phyloP scores from a whole-genome alignment of 2,113 vertebrate genomes.

The Corythaeola cristata region DNA sequence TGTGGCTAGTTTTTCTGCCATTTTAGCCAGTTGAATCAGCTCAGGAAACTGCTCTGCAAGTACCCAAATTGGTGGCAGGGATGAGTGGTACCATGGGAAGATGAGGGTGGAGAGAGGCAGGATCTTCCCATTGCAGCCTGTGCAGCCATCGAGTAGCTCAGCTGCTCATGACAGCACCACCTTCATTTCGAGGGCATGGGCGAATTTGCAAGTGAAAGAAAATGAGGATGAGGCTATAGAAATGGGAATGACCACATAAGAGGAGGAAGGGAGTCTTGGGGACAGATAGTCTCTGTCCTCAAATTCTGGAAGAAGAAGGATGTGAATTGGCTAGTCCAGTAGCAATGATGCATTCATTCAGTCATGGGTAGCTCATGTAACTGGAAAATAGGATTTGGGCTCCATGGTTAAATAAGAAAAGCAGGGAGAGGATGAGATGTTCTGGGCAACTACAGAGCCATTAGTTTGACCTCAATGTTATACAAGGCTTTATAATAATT shows the following conservation, averaged over 20 bases:
- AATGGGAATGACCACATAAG: neutral
- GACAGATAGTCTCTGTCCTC: slow-evolving; percentile 36
- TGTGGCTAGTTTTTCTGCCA: neutral
- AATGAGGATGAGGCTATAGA: slow-evolving; percentile 5
- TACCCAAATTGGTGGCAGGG: neutral
- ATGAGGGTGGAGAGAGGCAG: neutral
- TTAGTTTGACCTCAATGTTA: neutral
- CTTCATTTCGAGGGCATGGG: neutral
- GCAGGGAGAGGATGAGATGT: neutral
- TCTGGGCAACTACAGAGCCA: neutral
- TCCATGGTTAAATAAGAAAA: neutral
- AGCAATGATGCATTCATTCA: slow-evolving; percentile 34
- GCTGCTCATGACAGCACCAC: neutral
- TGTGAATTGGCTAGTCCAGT: neutral
- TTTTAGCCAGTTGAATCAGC: neutral
- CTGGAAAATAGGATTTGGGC: slow-evolving; percentile 11
- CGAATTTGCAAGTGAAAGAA: slow-evolving; percentile 44
- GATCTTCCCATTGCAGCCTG: neutral
- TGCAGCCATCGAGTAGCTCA: neutral
- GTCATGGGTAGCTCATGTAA: slow-evolving; percentile 26
- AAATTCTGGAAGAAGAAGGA: neutral
- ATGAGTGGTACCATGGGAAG: neutral
- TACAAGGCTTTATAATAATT: neutral
- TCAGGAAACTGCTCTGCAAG: neutral
- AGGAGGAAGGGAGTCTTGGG: neutral